Percentiles rank a stretch among this genome's conserved stretches.
Evolutionary conservation across 2,797 vertebrate genomes (phyloP).

Genomic region (Ctenopoma multispine): DNA sequence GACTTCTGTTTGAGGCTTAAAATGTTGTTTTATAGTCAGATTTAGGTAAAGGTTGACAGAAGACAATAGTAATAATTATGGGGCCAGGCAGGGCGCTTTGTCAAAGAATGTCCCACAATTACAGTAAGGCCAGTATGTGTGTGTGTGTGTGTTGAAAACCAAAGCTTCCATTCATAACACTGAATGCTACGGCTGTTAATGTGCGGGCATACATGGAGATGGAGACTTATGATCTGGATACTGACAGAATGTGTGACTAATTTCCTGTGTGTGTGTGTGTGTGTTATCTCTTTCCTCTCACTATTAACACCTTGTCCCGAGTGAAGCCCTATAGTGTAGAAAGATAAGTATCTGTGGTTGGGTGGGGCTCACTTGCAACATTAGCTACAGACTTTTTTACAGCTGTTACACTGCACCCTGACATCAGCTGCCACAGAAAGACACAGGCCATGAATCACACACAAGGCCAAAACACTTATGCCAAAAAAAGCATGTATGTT

Average conservation of each 20-base stretch:
- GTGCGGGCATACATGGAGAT: neutral
- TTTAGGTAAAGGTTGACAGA: too few species aligned
- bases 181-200: constrained; percentile 1
- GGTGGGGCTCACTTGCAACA: constrained; percentile 52
- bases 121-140: too few species aligned
- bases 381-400: constrained; percentile 47
- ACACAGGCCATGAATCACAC: constrained; percentile 37
- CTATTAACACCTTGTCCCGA: constrained; percentile 9
- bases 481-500: neutral
- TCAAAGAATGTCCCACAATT: too few species aligned
- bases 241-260: constrained; percentile 56
- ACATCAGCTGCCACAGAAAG: constrained; percentile 53
- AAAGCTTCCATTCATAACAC: constrained; percentile 34
- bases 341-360: constrained; percentile 12
- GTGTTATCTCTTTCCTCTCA: constrained; percentile 18
- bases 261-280: constrained; percentile 40
- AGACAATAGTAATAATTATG: too few species aligned
- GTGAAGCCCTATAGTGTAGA: too few species aligned
- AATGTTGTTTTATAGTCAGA: too few species aligned
- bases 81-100: too few species aligned
- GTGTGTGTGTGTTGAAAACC: constrained; percentile 23
- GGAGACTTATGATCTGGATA: constrained; percentile 40
- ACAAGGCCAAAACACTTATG: constrained; percentile 22
- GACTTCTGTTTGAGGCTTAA: too few species aligned
- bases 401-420: constrained; percentile 64